These are phyloP conservation scores for Crenuchus spilurus DNA, from an alignment of 2,797 vertebrate species.

Conservation along the genomic window DNA sequence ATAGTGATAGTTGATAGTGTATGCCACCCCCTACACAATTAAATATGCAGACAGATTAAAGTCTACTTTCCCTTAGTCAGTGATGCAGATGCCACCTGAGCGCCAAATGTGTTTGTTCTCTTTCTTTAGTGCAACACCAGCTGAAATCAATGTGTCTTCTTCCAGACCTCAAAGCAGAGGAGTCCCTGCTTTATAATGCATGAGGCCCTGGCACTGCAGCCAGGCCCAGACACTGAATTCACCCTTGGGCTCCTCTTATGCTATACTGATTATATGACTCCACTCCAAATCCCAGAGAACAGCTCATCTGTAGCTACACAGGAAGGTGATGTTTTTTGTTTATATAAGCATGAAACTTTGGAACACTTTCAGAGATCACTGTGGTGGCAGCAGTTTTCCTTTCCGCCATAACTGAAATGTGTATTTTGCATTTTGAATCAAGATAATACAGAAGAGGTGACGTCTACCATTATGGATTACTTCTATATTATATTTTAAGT, in stretches of 20 bases:
- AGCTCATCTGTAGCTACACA: neutral
- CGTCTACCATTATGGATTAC: too few species aligned
- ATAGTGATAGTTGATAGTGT: too few species aligned
- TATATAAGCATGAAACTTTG: too few species aligned
- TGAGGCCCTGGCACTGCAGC: slow-evolving; percentile 20
- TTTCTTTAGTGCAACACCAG: slow-evolving; percentile 2
- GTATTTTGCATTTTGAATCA: too few species aligned
- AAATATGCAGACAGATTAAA: neutral
- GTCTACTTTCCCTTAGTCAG: slow-evolving; percentile 1
- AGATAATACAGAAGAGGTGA: too few species aligned
- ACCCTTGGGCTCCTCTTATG: slow-evolving; percentile 11
- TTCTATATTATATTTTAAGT: too few species aligned
- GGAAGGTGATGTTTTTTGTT: too few species aligned
- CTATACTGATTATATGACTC: neutral
- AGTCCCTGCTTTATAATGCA: slow-evolving; percentile 39
- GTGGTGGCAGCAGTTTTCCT: too few species aligned
- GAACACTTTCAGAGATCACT: too few species aligned
- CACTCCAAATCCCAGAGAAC: neutral
- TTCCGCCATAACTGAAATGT: too few species aligned
- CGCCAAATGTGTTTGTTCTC: slow-evolving; percentile 2
- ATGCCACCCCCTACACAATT: too few species aligned
- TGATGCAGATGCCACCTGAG: slow-evolving; percentile 26
- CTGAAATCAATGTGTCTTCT: slow-evolving; percentile 15
- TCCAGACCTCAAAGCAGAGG: slow-evolving; percentile 3
- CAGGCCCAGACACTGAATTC: slow-evolving; percentile 30